Percentiles rank a stretch among this genome's conserved stretches.
Evolutionary conservation across 2,888 invertebrate species (phyloP).

Genomic region (Scrobipalpa atriplicella): DNA sequence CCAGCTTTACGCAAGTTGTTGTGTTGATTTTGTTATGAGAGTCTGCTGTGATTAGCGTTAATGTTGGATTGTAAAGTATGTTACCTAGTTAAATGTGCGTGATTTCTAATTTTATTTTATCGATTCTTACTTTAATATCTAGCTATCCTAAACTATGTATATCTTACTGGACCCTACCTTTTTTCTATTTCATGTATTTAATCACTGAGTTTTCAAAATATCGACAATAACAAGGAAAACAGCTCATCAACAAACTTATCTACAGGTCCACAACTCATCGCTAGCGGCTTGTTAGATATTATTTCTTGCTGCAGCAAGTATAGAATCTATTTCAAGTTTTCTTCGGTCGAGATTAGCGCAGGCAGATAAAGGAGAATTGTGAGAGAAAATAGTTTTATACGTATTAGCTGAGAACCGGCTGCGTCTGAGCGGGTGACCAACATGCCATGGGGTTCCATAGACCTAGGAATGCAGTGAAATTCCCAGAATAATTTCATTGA

Average conservation of each 20-base stretch:
- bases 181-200: too few species aligned
- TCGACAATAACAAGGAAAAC: background rate
- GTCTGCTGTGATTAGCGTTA: too few species aligned
- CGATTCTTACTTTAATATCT: too few species aligned
- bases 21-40: too few species aligned
- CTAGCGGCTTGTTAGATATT: slow-evolving; percentile 6
- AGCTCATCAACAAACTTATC: background rate
- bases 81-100: too few species aligned
- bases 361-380: slow-evolving; percentile 29
- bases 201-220: too few species aligned
- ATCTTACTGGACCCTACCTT: too few species aligned
- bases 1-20: too few species aligned
- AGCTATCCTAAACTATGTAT: too few species aligned
- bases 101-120: too few species aligned
- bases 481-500: too few species aligned
- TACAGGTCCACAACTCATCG: background rate
- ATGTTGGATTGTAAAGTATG: too few species aligned
- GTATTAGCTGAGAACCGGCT: slow-evolving; percentile 59
- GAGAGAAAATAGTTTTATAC: slow-evolving; percentile 36
- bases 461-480: slow-evolving; percentile 42
- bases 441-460: slow-evolving; percentile 53
- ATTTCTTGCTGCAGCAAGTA: slow-evolving; percentile 1
- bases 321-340: slow-evolving; percentile 22
- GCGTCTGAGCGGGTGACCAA: slow-evolving; percentile 58
- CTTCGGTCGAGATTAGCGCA: slow-evolving; percentile 18